Percentiles rank a stretch among this genome's conserved stretches.
Evolutionary conservation across 1,140 invertebrate genomes (phyloP).

Genomic region (Scaptomyza hsui): DNA sequence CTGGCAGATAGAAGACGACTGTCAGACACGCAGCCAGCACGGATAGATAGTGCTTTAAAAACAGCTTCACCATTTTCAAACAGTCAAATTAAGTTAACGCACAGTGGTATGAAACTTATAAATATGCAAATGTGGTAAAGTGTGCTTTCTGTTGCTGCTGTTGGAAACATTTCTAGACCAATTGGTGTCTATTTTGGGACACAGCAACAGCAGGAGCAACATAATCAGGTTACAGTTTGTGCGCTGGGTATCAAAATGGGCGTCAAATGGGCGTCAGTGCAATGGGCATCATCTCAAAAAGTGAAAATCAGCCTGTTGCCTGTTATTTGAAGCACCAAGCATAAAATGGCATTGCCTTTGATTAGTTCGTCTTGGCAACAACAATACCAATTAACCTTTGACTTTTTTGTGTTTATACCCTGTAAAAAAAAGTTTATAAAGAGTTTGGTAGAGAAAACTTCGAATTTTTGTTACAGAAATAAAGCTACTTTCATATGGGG

Average conservation of each 20-base stretch:
- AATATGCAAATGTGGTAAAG: no score
- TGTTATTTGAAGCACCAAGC: slow-evolving; percentile 9
- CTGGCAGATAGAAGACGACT: slow-evolving; percentile 10
- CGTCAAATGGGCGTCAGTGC: slow-evolving; percentile 23
- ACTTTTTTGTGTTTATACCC: slow-evolving; percentile 6
- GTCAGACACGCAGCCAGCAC: slow-evolving; percentile 13
- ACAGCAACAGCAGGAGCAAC: slow-evolving; percentile 7
- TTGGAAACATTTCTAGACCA: slow-evolving; percentile 2
- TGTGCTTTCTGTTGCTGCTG: neutral
- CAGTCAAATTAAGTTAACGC: neutral
- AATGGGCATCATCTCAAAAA: slow-evolving; percentile 3
- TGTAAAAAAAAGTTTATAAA: no score
- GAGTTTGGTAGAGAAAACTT: no score
- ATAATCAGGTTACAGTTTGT: slow-evolving; percentile 33
- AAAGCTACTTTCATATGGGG: slow-evolving; percentile 7
- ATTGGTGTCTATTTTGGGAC: slow-evolving; percentile 63
- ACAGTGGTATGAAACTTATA: slow-evolving; percentile 1
- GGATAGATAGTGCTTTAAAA: slow-evolving; percentile 1
- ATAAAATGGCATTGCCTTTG: slow-evolving; percentile 58
- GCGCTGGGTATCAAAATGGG: slow-evolving; percentile 1
- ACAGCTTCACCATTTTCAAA: slow-evolving; percentile 7
- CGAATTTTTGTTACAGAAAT: no score
- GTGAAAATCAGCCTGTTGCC: no score
- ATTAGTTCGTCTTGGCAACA: slow-evolving; percentile 54
- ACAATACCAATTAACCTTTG: slow-evolving; percentile 28